Conservation (phyloP, 2,113 vertebrate genomes). For the Poecile atricapillus region DNA sequence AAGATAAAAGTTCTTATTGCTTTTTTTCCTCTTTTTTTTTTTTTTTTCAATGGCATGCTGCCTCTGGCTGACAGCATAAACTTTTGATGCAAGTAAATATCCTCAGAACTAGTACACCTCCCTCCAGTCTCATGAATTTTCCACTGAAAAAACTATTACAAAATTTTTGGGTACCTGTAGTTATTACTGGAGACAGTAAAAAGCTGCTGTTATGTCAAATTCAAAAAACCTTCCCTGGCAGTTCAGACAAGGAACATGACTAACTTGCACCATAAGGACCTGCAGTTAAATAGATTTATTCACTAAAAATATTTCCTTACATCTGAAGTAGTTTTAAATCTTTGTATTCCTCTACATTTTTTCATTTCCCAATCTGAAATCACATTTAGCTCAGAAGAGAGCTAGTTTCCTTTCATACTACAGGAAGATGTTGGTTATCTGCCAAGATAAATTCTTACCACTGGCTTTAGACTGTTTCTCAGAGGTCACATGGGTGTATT, state of each 20-base stretch:
- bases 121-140: background rate
- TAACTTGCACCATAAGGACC: background rate
- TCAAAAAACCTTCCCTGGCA: background rate
- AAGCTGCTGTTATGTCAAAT: background rate
- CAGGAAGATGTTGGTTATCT: background rate
- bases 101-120: background rate
- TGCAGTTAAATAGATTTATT: background rate
- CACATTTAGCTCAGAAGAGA: background rate
- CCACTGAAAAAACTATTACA: background rate
- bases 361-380: background rate
- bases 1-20: background rate
- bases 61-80: background rate
- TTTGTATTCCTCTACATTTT: background rate
- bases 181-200: background rate
- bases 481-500: background rate
- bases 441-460: background rate
- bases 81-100: background rate
- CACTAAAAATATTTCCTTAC: background rate
- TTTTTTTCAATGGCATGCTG: background rate
- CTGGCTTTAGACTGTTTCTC: background rate
- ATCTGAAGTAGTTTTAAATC: background rate
- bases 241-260: background rate
- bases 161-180: background rate
- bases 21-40: background rate
- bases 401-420: background rate